These are phyloP conservation scores for Tilapia sparmanii DNA, from an alignment of 2,113 vertebrate species.

Conservation along the genomic window DNA sequence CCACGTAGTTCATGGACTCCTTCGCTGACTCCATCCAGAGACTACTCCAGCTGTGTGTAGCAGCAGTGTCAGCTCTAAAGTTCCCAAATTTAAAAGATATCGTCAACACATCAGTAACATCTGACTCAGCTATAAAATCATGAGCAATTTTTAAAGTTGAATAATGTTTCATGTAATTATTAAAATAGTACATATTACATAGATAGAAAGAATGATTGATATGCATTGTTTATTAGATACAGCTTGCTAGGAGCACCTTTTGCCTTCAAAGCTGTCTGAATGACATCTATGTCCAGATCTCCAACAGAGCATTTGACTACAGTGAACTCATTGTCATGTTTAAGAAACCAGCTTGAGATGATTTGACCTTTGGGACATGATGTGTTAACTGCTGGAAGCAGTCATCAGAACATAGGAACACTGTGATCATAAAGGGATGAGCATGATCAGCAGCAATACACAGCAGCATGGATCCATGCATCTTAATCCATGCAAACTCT, in stretches of 20 bases:
- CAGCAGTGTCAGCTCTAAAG: background rate
- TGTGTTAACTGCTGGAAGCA: background rate
- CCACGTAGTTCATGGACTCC: background rate
- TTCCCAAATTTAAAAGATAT: background rate
- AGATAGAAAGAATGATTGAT: background rate
- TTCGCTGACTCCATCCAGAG: background rate
- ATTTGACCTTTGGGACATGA: background rate
- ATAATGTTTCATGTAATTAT: background rate
- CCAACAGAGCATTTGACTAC: background rate
- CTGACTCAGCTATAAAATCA: background rate
- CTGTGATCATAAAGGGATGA: background rate
- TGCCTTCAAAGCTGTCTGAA: background rate
- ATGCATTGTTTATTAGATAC: fast-evolving
- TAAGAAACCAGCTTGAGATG: background rate
- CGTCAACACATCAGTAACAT: background rate
- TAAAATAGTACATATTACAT: background rate
- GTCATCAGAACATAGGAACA: background rate
- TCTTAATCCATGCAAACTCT: too few species aligned
- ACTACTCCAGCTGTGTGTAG: background rate
- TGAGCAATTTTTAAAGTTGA: background rate
- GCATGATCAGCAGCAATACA: background rate
- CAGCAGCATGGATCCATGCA: background rate
- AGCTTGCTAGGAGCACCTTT: background rate
- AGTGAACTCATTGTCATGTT: background rate
- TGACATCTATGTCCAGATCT: background rate